Evolutionary conservation across 2,888 invertebrate genomes (phyloP), one percentile per base, ranked within the genome.

Genomic region (Limenitis arthemis): DNA sequence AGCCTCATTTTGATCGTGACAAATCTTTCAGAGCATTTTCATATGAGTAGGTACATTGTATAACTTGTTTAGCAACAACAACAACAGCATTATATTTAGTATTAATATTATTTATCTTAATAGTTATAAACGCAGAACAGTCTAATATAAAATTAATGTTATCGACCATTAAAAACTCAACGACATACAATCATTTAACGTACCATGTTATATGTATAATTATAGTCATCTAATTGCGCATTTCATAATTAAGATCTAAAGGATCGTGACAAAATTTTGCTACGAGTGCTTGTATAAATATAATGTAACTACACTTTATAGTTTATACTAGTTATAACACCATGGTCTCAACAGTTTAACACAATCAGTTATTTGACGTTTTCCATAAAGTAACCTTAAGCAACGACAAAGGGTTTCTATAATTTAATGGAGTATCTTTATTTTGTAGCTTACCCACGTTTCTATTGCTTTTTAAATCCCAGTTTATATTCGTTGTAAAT

Each of bases 11-110:
- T 67, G 63, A 72, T 64, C 72, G 67, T 61, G 67, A 66, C 63
- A 60, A 55, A 67, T 63, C 63, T 59, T 20, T 60, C 36, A 51
- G 42, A 52, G 44, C 56, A 52, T 55, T 55, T 68, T 68, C 68
- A 66, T 70, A 73, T 66, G 71, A 67, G 73, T 62, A 61, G 47
- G 52, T 80, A 80, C 72, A 78, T 75, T 79, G 75, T 81, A 80
- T 80, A 85, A 83, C 77, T 83, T 72, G 78, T 70, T 71, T 77
- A 85, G 85, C 83, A 86, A 83, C 84, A 86, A 85, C 85, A 85
- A 84, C 84, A 86, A 86, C 85, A 84, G 85, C 85, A 59, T 81
- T 83, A 78, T 79, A 81, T 76, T 78, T 76, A 76, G 73, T 75
- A 70, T 77, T 75, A 71, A 78, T 75, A 74, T 71, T 64, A 66